Base-by-base conservation (phyloP, 1,140 invertebrate genomes). In the Microplitis mediator region DNA sequence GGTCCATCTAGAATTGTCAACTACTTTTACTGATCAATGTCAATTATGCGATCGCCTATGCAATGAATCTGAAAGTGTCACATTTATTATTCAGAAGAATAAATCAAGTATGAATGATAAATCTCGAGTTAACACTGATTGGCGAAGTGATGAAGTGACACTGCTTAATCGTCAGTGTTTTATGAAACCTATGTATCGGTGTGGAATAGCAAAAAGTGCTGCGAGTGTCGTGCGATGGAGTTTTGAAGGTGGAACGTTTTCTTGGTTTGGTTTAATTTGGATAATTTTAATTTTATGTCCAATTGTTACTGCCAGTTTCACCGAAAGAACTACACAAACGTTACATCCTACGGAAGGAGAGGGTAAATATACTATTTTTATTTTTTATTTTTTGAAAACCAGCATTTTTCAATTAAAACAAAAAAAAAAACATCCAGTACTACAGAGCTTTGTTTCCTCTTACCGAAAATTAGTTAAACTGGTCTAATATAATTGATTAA, bases 201-300 rank as follows among this genome's bases (percentile, higher is more conserved):
- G 35, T 56, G 35, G 9, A 13, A 65, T 58, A 39, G 65, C 77
- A 5, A 77, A 76, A 67, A 78, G 76, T 76, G 81, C 78, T 36
- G 80, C 83, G 14, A 85, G 77, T 78, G 82, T 83, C 34, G 82
- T 84, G 23, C 78, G 84, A 77, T 85, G 84, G 84, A 75, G 69
- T 58, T n/a, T 8, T 13, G 56, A 6, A 35, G 66, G 54, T 73
- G 71, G 32, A 54, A 67, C 70, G 60, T 65, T 16, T 50, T 54
- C 13, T 45, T 66, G 64, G 32, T 67, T 71, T 54, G 66, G 69
- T 69, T 61, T 81, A 31, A 66, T 68, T 23, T 78, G 72, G 50
- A 75, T 76, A 32, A 39, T 34, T 14, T 32, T 82, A 51, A 63
- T 80, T 63, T 74, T 83, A 67, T 63, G 78, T 69, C 61, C 79